Percentiles rank a stretch among this genome's conserved stretches.
These are phyloP conservation scores for Lasiurus cinereus DNA, from an alignment of 2,113 vertebrate species.

Conservation along the genomic window DNA sequence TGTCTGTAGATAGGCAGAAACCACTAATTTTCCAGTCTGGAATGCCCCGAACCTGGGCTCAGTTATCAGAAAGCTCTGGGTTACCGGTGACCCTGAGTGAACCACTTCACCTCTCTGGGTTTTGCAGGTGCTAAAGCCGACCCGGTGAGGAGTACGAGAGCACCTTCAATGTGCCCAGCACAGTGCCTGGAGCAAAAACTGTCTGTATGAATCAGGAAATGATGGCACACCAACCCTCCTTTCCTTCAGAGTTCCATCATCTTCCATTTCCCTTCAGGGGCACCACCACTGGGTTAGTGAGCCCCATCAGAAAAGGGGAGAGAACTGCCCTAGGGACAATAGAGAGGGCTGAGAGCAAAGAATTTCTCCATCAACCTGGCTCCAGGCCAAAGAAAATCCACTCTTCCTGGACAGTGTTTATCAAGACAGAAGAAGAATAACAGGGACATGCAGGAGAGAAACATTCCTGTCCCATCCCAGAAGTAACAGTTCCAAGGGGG, in stretches of 20 bases:
- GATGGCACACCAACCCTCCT: neutral
- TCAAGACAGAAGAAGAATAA: slow-evolving; percentile 69
- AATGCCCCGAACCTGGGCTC: neutral
- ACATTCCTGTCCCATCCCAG: slow-evolving; percentile 51
- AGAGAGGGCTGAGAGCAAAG: slow-evolving; percentile 10
- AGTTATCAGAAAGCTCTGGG: neutral
- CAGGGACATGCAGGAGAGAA: neutral
- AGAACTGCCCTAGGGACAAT: neutral
- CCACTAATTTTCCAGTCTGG: neutral
- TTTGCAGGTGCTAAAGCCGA: neutral
- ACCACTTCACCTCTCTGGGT: neutral
- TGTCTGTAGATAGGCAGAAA: neutral
- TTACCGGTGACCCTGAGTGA: neutral
- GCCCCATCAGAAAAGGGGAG: neutral
- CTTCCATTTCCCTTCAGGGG: neutral
- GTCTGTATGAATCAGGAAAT: neutral
- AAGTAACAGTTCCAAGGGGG: slow-evolving; percentile 29
- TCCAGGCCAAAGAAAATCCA: slow-evolving; percentile 68
- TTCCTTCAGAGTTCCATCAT: neutral
- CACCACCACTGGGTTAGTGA: neutral
- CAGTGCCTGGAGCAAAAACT: neutral
- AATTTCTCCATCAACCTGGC: slow-evolving; percentile 64
- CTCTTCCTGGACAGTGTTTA: slow-evolving; percentile 57
- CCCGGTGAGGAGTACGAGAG: neutral
- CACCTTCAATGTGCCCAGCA: neutral